Conservation (phyloP, 2,113 vertebrate species). For the Melanerpes formicivorus region DNA sequence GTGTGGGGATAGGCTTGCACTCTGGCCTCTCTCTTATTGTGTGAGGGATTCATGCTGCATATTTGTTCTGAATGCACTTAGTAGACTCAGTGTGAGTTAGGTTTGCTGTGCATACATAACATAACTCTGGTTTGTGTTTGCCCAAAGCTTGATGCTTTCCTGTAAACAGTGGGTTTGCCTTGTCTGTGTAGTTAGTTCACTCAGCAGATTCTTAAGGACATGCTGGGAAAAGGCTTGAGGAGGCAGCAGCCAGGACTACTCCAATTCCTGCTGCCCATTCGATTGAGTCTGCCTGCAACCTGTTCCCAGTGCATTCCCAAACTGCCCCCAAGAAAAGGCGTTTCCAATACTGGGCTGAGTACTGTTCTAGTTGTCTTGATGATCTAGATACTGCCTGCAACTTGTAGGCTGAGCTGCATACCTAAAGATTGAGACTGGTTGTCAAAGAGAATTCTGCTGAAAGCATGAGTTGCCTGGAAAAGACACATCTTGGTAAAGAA, state of each 20-base stretch:
- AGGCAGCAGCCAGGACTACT: not conserved
- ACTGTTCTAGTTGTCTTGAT: not conserved
- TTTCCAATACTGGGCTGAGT: not conserved
- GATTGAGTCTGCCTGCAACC: not conserved
- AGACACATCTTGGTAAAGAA: not conserved
- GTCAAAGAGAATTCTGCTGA: not conserved
- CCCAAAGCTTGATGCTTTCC: not conserved
- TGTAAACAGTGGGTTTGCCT: not conserved
- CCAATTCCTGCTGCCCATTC: not conserved
- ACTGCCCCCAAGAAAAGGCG: not conserved
- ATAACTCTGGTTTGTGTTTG: fast-evolving
- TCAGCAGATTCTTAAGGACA: not conserved
- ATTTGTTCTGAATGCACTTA: not conserved
- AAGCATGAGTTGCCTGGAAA: not conserved
- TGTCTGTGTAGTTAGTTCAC: not conserved
- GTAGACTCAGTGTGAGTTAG: not conserved
- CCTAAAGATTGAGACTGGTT: not conserved
- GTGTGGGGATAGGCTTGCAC: constrained; percentile 26
- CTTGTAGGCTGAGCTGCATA: not conserved
- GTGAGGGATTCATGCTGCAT: not conserved
- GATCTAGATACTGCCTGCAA: not conserved
- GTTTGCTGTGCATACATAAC: not conserved
- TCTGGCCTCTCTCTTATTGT: constrained; percentile 30
- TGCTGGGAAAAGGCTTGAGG: not conserved
- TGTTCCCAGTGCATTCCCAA: not conserved